Evolutionary conservation across 2,888 invertebrate species (phyloP).

Genomic region (Gastracanthus pulcherrimus): DNA sequence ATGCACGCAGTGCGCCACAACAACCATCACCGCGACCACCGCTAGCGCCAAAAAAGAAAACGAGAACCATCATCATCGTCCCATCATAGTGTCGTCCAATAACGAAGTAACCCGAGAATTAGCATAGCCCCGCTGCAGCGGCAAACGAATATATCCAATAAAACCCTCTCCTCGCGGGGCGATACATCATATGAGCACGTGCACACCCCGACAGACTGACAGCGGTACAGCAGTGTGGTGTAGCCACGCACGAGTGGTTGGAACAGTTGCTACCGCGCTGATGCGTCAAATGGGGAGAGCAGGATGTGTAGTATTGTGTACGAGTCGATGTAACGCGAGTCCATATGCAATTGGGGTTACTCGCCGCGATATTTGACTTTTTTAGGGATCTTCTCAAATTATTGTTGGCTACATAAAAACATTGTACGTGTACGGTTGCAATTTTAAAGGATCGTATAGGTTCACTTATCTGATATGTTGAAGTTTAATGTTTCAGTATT

Average conservation of each 20-base stretch:
- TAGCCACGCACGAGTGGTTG: neutral
- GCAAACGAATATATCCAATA: neutral
- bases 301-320: too few species aligned
- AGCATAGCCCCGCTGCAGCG: neutral
- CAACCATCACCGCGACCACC: neutral
- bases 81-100: too few species aligned
- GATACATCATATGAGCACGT: constrained; percentile 9
- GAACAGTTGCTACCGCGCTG: neutral
- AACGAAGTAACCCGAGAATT: too few species aligned
- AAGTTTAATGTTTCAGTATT: too few species aligned
- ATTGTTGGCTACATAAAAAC: too few species aligned
- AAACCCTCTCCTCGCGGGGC: neutral
- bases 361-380: too few species aligned
- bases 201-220: neutral
- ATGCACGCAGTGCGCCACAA: neutral
- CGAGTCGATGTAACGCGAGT: too few species aligned
- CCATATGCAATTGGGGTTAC: too few species aligned
- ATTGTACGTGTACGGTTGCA: too few species aligned
- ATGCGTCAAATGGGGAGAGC: neutral
- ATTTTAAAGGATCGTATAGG: too few species aligned
- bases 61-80: neutral
- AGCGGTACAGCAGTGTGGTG: neutral
- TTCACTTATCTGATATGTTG: too few species aligned
- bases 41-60: neutral
- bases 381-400: too few species aligned